Base-by-base conservation (phyloP, 2,797 vertebrate species). In the Acipenser transmontanus region DNA sequence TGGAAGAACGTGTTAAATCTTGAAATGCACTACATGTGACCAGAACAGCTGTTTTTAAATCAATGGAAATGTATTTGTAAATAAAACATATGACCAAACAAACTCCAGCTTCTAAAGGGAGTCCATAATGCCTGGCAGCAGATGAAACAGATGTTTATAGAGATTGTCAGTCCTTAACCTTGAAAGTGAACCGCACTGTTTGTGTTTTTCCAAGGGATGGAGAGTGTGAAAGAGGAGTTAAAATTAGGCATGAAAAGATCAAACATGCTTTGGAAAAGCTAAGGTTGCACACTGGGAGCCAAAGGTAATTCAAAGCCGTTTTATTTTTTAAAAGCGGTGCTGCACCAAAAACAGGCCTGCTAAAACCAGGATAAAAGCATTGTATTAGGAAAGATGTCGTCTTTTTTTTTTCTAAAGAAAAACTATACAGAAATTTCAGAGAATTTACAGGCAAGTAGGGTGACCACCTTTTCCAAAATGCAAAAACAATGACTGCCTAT, bases 131-230 rank as follows among this genome's bases (percentile, higher is more conserved):
- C 72, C 74, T 79, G 85, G 80, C 83, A 81, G 70, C 67, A 67
- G 81, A 78, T 73, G 71, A 80, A 70, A 82, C 74, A 50, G 64
- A 62, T 81, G 74, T 84, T 81, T 82, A 83, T 77, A 73, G 69
- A 81, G 75, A 80, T 76, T 82, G 81, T 81, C 81, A 84, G 76
- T 72, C 82, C 77, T 80, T 84, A 79, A 83, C 77, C 79, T 84
- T 71, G 47, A 83, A 80, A 75, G 68, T 78, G 78, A 84, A 70
- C 81, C 77, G 68, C 71, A 62, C 71, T 79, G 78, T 76, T 86
- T 82, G 77, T 84, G 50, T 86, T 87, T 84, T 81, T 69, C 74
- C 77, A 81, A 79, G 78, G 77, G 76, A 84, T 74, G 75, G 80
- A 78, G 78, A 83, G 82, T 82, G 78, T 73, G 71, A 82, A 85